These are phyloP conservation scores for Rhagologus leucostigma DNA, from an alignment of 2,113 vertebrate genomes.

Conservation along the genomic window DNA sequence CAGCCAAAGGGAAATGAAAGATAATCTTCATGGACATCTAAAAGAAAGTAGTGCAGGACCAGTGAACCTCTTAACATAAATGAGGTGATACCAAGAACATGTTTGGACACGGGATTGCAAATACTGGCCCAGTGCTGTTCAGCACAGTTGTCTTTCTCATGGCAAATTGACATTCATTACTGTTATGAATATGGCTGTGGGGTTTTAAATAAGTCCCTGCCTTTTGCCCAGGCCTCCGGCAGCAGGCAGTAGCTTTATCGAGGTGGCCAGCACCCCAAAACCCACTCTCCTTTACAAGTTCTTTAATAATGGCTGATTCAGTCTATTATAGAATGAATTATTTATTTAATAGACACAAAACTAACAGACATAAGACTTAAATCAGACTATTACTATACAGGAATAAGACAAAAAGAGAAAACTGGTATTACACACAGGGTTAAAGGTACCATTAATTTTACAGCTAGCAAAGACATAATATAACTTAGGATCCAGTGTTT, in stretches of 20 bases:
- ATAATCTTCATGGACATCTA: not conserved
- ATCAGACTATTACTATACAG: not conserved
- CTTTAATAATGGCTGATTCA: not conserved
- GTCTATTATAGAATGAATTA: not conserved
- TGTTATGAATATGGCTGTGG: not conserved
- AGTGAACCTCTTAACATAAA: not conserved
- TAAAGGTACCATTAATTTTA: not conserved
- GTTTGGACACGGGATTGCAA: not conserved
- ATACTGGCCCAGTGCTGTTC: not conserved
- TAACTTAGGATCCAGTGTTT: not conserved
- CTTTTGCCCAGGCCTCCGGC: not conserved
- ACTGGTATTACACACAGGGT: not conserved
- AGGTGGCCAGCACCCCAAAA: not conserved
- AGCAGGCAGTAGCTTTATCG: not conserved
- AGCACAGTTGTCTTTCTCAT: not conserved
- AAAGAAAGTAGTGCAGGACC: not conserved
- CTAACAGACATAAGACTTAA: not conserved
- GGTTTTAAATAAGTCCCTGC: not conserved
- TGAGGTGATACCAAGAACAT: not conserved
- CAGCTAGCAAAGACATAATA: not conserved
- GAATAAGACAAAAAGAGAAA: not conserved
- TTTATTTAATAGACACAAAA: not conserved
- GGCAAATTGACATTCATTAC: not conserved
- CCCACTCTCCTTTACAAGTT: not conserved
- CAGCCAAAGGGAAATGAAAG: not conserved